Evolutionary conservation across 64 coral and sea anemone genomes (phyloP), one percentile per base, ranked within the genome.

Genomic region (Montipora sp.): DNA sequence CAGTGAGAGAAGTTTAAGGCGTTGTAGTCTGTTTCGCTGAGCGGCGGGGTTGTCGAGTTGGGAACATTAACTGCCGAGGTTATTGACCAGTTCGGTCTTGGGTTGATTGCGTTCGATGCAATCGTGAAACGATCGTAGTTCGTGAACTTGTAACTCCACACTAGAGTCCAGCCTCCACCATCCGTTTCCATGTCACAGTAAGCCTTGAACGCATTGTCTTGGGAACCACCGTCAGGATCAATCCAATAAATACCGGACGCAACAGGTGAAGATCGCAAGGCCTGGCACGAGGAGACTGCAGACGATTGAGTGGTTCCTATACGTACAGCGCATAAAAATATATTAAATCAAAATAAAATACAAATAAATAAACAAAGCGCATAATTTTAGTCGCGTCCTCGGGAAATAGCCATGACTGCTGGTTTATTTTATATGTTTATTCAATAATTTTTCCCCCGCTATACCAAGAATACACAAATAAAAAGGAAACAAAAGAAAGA

Each of bases 141-240:
- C 4, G 94, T 95, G 50, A 95, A 95, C 12, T 73, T 88, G 76
- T 95, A 95, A 27, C 57, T 87, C 94, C 94, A 95, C 8, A 92
- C 89, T 44, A 95, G 89, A 9, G 89, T 91, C 94, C 94, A 95
- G 18, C 94, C 94, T 36, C 94, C 94, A 18, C 89, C 94, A 23
- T 84, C 61, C 3, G 83, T 92, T 3, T 59, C 61, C 68, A 87
- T 82, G 77, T 95, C 94, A 48, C 94, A 95, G 83, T 81, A 88
- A 43, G 84, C 89, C 72, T 91, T n/a, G 24, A 91, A 58, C 44
- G 36, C 43, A 50, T 69, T 59, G 75, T 48, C 46, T 18, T 51
- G 15, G 20, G 68, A 12, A 24, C 70, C 12, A 14, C 71, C 67
- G 53, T 66, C 90, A 48, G 75, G 92, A 15, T 88, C 77, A 18